Evolutionary conservation across 2,113 vertebrate species (phyloP), one percentile per base, ranked within the genome.

Genomic region (Varanus komodoensis): DNA sequence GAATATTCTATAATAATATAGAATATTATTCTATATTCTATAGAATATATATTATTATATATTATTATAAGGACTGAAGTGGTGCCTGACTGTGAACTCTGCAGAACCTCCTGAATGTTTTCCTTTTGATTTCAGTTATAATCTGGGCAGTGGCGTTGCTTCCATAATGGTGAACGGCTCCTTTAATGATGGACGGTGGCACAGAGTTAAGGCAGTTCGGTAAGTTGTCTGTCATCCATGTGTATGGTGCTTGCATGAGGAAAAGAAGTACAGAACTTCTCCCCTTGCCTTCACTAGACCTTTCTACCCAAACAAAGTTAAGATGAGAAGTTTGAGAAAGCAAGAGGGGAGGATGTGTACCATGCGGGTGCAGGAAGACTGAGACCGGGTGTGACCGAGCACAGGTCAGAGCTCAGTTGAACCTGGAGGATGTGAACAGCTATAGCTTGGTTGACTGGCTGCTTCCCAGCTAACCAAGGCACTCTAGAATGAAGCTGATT

Each of bases 171-270:
- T 99, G 93, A 99, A 99, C 0, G 98, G 99, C 79, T 98, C 98
- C 6, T 99, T 99, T 93, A 97, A 92, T 0, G 98, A 99, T 0
- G 98, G 98, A 21, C 96, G 98, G 71, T 99, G 99, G 99, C 99
- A 99, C 96, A 95, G 98, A 87, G 98, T 99, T 83, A 99, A 98
- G 94, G 98, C 98, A 68, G 98, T 99, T 67, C 97, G 98, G 99
- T 99, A 90, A 98, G 97, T 90, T 75, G 21, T 29, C 67, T 12
- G 3, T 3, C 32, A 38, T 23, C 19, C 6, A 7, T 82, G 1
- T 38, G 12, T 48, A 50, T 61, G 19, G 32, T 32, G 21, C 3
- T n/a, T 57, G 73, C 25, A 38, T 25, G 50, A 74, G 32, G 12
- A 32, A 48, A 17, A 78, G 38, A 64, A 78, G 38, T 9, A 4